Conservation (phyloP, 2,888 invertebrate species). For the Clostera curtula region DNA sequence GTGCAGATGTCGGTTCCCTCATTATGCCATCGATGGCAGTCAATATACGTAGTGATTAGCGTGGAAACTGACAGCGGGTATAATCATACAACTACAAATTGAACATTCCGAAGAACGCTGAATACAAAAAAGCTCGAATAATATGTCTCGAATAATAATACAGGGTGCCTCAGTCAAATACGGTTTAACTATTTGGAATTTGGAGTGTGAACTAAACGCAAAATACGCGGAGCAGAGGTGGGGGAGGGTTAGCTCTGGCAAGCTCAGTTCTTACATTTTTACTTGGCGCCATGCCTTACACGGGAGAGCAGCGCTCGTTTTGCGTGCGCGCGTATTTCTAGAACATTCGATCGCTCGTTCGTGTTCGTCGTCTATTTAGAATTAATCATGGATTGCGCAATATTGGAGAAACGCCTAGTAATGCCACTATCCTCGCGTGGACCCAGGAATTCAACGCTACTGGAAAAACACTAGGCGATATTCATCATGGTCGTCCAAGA, state of each 20-base stretch:
- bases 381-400: not conserved
- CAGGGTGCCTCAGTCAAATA: not conserved
- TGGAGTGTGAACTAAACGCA: not conserved
- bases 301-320: not conserved
- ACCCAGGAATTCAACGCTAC: not conserved
- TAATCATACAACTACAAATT: too few species aligned
- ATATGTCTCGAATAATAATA: too few species aligned
- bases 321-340: too few species aligned
- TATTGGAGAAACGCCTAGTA: not conserved
- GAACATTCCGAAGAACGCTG: too few species aligned
- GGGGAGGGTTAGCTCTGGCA: not conserved
- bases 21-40: too few species aligned
- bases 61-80: too few species aligned
- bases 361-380: too few species aligned
- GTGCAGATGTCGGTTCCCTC: too few species aligned
- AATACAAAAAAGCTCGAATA: too few species aligned
- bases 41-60: too few species aligned
- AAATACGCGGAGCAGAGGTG: not conserved
- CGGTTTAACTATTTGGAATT: too few species aligned
- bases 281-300: not conserved
- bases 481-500: not conserved
- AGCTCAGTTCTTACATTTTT: not conserved
- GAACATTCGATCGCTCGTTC: too few species aligned
- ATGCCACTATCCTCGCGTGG: not conserved
- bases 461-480: not conserved